Conservation (phyloP, 2,797 vertebrate species). For the Streptopelia turtur region DNA sequence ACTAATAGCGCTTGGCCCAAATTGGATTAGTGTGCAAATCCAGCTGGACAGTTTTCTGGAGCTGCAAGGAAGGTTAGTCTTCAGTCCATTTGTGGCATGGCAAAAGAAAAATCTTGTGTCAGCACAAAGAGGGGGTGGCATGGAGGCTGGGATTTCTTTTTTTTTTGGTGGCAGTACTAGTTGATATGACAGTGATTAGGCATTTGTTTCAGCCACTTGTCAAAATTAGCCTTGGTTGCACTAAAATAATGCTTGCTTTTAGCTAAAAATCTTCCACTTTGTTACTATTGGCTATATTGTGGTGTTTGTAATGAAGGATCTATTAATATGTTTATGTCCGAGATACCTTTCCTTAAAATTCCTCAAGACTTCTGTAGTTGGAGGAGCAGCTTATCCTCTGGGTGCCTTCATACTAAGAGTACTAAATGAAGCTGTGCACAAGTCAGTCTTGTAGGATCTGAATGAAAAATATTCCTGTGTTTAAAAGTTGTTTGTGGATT, state of each 20-base stretch:
- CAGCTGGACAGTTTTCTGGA: conserved; percentile 1
- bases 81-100: background rate
- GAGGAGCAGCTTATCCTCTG: background rate
- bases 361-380: background rate
- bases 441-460: background rate
- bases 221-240: background rate
- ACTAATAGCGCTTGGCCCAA: background rate
- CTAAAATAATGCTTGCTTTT: background rate
- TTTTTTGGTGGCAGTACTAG: background rate
- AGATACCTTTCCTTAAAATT: background rate
- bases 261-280: background rate
- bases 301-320: background rate
- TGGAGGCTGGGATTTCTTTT: background rate
- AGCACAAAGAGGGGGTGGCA: background rate
- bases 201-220: background rate
- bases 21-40: background rate
- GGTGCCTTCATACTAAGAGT: background rate
- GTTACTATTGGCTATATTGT: background rate
- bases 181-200: background rate
- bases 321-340: background rate
- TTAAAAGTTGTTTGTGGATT: background rate
- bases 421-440: background rate
- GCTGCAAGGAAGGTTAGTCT: background rate
- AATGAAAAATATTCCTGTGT: background rate
- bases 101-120: background rate